A percentile compares a stretch with the other conserved stretches of the same genome.
Evolutionary conservation across 2,797 vertebrate genomes (phyloP).

Genomic region (Myripristis jacobus): DNA sequence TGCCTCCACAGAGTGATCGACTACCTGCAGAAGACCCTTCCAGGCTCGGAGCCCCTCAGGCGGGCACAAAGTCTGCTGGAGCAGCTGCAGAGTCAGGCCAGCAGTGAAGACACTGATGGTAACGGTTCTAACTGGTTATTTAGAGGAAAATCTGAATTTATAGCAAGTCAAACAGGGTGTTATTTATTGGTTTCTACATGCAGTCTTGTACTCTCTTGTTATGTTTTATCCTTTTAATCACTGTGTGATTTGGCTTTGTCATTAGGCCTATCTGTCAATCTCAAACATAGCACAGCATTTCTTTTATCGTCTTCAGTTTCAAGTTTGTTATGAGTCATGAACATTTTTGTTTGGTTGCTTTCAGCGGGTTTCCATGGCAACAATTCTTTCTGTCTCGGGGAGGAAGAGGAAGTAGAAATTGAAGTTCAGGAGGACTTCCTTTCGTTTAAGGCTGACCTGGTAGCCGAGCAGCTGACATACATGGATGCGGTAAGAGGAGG

Average conservation of each 20-base stretch:
- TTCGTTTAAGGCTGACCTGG: slow-evolving; percentile 88
- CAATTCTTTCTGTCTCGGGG: slow-evolving; percentile 81
- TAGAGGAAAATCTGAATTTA: too few species aligned
- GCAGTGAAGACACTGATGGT: slow-evolving; percentile 86
- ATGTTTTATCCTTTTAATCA: too few species aligned
- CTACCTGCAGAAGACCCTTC: slow-evolving; percentile 87
- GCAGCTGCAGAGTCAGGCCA: slow-evolving; percentile 87
- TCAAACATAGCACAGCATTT: not conserved
- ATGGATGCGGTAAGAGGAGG: slow-evolving; percentile 90
- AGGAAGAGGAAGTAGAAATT: slow-evolving; percentile 88
- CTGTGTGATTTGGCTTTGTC: too few species aligned
- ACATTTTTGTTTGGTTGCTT: slow-evolving; percentile 10
- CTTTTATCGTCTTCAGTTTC: not conserved
- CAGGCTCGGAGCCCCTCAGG: slow-evolving; percentile 88
- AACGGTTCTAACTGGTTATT: slow-evolving; percentile 24
- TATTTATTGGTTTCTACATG: not conserved
- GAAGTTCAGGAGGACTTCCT: slow-evolving; percentile 88
- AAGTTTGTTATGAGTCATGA: not conserved
- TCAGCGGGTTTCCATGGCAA: slow-evolving; percentile 85
- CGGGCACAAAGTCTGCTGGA: slow-evolving; percentile 89
- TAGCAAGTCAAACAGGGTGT: not conserved
- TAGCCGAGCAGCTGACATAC: slow-evolving; percentile 96
- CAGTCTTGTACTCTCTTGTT: not conserved
- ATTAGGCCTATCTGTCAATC: too few species aligned
- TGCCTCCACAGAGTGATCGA: slow-evolving; percentile 87